These are phyloP conservation scores for Polietes domitor DNA, from an alignment of 2,888 invertebrate species.

Conservation along the genomic window DNA sequence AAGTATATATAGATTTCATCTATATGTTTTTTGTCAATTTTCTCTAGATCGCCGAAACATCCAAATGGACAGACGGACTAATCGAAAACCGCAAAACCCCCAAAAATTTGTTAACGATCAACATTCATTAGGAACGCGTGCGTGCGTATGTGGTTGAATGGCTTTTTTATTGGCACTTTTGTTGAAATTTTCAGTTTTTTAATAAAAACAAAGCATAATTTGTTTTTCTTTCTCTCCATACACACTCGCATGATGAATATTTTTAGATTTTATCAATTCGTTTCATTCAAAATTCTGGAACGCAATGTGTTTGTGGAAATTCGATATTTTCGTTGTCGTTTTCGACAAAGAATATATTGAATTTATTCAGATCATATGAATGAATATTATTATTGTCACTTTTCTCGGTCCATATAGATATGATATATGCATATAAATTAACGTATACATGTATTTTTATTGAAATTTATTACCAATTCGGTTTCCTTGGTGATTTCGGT, in stretches of 20 bases:
- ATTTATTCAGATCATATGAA: background rate
- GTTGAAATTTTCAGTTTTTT: background rate
- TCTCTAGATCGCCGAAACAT: too few species aligned
- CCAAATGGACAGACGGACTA: background rate
- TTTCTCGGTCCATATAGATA: too few species aligned
- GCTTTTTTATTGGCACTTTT: background rate
- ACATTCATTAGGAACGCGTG: conserved; percentile 62
- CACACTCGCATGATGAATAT: background rate
- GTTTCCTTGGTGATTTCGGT: too few species aligned
- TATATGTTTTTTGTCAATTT: too few species aligned
- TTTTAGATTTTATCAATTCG: conserved; percentile 12
- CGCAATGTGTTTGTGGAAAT: background rate
- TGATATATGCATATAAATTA: too few species aligned
- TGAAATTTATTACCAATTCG: too few species aligned
- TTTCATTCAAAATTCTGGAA: background rate
- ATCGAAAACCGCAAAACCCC: conserved; percentile 20
- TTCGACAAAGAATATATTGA: background rate
- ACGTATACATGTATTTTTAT: too few species aligned
- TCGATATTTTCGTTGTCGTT: background rate
- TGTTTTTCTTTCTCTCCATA: background rate
- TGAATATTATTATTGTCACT: too few species aligned
- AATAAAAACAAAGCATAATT: conserved; percentile 10
- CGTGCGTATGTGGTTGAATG: conserved; percentile 34
- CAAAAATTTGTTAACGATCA: conserved; percentile 51
- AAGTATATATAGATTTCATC: too few species aligned